These are phyloP conservation scores for Geococcyx californianus DNA, from an alignment of 2,113 vertebrate species.

Conservation along the genomic window DNA sequence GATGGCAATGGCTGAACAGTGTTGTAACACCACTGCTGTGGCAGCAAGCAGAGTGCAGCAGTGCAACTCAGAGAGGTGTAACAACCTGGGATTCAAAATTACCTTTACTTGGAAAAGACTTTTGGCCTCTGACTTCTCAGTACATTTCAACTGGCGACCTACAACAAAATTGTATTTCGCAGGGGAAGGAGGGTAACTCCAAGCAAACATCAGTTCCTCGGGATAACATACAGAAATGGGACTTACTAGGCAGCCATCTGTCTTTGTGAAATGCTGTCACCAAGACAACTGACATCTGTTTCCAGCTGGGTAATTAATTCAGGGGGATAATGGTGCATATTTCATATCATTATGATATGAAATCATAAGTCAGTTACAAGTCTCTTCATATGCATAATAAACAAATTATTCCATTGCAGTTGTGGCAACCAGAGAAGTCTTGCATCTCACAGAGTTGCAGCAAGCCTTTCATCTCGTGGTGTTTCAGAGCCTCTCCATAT, in stretches of 20 bases:
- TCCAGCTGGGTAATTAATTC: conserved; percentile 13
- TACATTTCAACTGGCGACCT: background rate
- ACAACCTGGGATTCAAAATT: background rate
- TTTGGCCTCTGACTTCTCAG: background rate
- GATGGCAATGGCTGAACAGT: background rate
- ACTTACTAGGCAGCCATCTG: background rate
- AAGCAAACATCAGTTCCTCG: background rate
- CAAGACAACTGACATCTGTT: conserved; percentile 8
- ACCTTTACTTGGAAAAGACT: background rate
- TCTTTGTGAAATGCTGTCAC: background rate
- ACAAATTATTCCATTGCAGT: background rate
- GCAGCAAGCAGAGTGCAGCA: background rate
- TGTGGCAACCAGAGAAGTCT: background rate
- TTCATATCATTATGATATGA: background rate
- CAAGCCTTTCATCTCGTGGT: background rate
- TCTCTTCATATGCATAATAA: background rate
- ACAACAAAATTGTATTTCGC: background rate
- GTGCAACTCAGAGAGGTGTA: too few species aligned
- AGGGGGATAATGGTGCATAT: background rate
- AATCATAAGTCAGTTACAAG: background rate
- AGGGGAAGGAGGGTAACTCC: too few species aligned
- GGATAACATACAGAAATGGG: background rate
- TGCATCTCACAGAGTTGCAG: background rate
- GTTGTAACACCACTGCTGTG: background rate
- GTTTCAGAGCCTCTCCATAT: background rate